These are phyloP conservation scores for Megalops cyprinoides DNA, from an alignment of 2,797 vertebrate species.

Conservation along the genomic window DNA sequence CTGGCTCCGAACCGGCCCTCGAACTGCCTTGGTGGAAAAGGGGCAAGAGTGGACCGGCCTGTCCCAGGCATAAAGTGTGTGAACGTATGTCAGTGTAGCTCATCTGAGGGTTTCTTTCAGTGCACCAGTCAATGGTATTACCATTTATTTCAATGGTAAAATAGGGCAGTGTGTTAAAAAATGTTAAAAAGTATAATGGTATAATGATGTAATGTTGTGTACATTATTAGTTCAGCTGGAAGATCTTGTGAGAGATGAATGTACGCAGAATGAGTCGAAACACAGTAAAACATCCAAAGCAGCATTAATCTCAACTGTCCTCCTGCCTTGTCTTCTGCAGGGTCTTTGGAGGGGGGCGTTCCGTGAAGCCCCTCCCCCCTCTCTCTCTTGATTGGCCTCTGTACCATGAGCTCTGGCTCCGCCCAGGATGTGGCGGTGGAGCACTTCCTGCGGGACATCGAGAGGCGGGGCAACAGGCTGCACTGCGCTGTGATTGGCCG, in stretches of 20 bases:
- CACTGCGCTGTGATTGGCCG: slow-evolving; percentile 84
- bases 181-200: too few species aligned
- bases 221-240: too few species aligned
- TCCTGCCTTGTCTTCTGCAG: slow-evolving; percentile 50
- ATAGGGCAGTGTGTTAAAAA: too few species aligned
- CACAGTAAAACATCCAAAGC: neutral
- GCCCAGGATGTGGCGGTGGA: slow-evolving; percentile 86
- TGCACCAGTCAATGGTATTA: too few species aligned
- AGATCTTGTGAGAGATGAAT: too few species aligned
- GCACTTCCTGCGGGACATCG: slow-evolving; percentile 89
- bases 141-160: too few species aligned
- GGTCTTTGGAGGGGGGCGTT: slow-evolving; percentile 60
- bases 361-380: slow-evolving; percentile 52
- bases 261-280: too few species aligned
- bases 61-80: neutral
- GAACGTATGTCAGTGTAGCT: neutral
- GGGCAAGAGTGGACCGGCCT: neutral
- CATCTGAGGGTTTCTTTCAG: neutral
- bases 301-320: neutral
- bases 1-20: too few species aligned
- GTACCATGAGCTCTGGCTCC: slow-evolving; percentile 86
- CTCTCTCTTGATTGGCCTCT: slow-evolving; percentile 63
- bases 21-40: too few species aligned
- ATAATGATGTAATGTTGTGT: too few species aligned
- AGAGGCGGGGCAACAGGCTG: slow-evolving; percentile 85